Conservation (phyloP, 2,797 vertebrate species). For the Podarcis lilfordi region DNA sequence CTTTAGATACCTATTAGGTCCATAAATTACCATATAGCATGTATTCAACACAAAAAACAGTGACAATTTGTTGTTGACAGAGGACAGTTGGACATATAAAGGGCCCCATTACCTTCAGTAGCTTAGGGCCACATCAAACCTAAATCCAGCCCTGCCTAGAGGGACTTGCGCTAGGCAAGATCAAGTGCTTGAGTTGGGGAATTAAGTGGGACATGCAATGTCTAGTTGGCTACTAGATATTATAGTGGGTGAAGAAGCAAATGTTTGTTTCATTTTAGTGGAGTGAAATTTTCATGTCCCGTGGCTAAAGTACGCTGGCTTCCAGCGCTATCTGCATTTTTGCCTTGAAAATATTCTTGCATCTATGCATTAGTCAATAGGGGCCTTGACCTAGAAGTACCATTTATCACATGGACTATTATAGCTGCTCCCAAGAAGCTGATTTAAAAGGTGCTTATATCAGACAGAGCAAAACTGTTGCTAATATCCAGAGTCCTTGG, state of each 20-base stretch:
- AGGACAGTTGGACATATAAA: too few relatives aligned
- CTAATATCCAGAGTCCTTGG: constrained; percentile 29
- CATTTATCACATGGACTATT: neutral
- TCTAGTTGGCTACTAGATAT: neutral
- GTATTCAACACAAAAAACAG: too few relatives aligned
- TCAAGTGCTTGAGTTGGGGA: neutral
- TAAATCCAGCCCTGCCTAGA: too few relatives aligned
- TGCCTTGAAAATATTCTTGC: constrained; percentile 10
- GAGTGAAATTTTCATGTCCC: neutral
- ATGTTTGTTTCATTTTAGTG: neutral
- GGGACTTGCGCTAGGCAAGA: too few relatives aligned
- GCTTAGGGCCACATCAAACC: too few relatives aligned
- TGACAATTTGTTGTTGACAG: too few relatives aligned
- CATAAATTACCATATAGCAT: too few relatives aligned
- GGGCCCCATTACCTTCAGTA: too few relatives aligned
- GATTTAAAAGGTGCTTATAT: constrained; percentile 33
- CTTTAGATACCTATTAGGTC: too few relatives aligned
- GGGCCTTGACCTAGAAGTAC: constrained; percentile 37
- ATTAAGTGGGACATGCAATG: neutral
- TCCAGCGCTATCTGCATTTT: neutral
- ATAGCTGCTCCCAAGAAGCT: neutral
- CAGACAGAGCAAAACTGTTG: constrained; percentile 41
- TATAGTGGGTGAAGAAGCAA: neutral
- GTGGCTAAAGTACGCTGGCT: neutral
- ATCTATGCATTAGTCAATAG: neutral